Evolutionary conservation across 2,113 vertebrate genomes (phyloP).

Genomic region (Periophthalmodon schlosseri): DNA sequence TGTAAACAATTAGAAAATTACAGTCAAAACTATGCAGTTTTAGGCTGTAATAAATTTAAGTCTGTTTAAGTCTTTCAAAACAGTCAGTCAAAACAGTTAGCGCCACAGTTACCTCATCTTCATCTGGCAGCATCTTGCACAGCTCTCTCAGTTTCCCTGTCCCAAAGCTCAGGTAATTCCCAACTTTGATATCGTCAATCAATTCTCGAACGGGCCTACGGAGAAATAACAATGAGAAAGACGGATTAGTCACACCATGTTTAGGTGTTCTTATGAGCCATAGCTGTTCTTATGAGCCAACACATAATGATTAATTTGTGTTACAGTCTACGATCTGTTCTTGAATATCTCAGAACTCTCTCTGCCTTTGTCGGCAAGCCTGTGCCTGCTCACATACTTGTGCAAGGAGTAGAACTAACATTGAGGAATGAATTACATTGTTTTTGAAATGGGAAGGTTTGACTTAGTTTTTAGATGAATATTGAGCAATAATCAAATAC

Average conservation of each 20-base stretch:
- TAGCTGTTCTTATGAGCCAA: conserved; percentile 11
- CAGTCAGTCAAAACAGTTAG: not conserved
- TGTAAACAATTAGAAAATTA: too few species aligned
- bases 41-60: too few species aligned
- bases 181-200: conserved; percentile 71
- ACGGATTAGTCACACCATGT: not conserved
- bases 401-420: not conserved
- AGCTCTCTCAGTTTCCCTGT: conserved; percentile 79
- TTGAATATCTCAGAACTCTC: not conserved
- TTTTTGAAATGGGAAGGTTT: not conserved
- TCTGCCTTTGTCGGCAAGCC: conserved; percentile 28
- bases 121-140: conserved; percentile 78
- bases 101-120: conserved; percentile 73
- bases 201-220: conserved; percentile 69
- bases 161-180: conserved; percentile 64
- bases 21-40: too few species aligned
- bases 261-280: conserved; percentile 9
- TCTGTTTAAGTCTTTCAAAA: too few species aligned
- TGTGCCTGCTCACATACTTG: conserved; percentile 33
- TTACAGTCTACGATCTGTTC: conserved; percentile 8
- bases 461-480: too few species aligned
- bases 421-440: not conserved
- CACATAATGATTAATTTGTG: not conserved
- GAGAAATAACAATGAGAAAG: conserved; percentile 1
- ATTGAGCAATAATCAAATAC: too few species aligned